Base-by-base conservation (phyloP, 1,140 invertebrate genomes). In the Hesperophylax magnus region DNA sequence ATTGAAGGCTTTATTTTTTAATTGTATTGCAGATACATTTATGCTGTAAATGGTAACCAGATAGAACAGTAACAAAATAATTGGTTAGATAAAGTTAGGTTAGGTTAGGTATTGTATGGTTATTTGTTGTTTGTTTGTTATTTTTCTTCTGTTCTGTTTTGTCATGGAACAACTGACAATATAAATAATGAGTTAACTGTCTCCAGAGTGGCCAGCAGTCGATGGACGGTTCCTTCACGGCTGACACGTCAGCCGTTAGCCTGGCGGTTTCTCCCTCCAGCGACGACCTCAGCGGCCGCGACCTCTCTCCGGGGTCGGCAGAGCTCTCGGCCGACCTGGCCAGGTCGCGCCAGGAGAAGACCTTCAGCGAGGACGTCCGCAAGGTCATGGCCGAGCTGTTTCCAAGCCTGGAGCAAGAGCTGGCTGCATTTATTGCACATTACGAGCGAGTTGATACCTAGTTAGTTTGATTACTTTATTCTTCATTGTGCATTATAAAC, bases 311-410 rank as follows among this genome's bases (percentile, higher is more conserved):
- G 20, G 83, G 81, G n/a, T 84, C 58, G 47, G 39, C 75, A 86
- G 86, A 86, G 86, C 85, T 85, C 85, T 84, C 85, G 87, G 81
- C 77, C 85, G 84, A 85, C 82, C 80, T 84, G 82, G 78, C 82
- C 86, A 53, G 90, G 91, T 8, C 92, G 91, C 79, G 93, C 87
- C 91, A 93, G 39, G 93, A 94, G 86, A 92, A 93, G 85, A 92
- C 94, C 87, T 91, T 95, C 52, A 94, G 95, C 85, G 94, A 94
- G 87, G 95, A 96, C 89, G 93, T 96, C 65, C 89, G 95, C 52
- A 93, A 93, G 79, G 94, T 97, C 90, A 98, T 98, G 96, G 92
- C 91, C 72, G 95, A 94, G 80, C 92, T 98, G 85, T 98, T 98
- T 91, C 93, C 94, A 0, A 92, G 93, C 81, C 91, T 99, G 11